phyloP scores from a whole-genome alignment of 1,140 invertebrate species.

The Bombus breviceps region DNA sequence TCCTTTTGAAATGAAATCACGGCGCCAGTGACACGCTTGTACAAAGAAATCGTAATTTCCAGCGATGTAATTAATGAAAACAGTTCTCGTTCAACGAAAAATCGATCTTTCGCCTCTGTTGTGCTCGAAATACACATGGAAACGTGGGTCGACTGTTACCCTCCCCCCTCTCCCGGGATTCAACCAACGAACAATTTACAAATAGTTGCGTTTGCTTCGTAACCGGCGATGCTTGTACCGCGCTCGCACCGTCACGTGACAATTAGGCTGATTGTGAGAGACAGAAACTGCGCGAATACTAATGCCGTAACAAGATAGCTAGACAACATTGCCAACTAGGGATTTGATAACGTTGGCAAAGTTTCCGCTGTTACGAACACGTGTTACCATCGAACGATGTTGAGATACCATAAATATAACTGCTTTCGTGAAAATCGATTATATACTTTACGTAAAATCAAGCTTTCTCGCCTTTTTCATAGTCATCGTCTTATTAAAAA shows the following conservation, averaged over 20 bases:
- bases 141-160: background rate
- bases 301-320: constrained; percentile 55
- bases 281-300: constrained; percentile 60
- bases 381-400: background rate
- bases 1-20: background rate
- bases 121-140: background rate
- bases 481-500: too few relatives aligned
- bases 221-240: background rate
- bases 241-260: constrained; percentile 44
- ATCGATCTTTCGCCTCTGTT: background rate
- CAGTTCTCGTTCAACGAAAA: background rate
- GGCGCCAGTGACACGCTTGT: too few relatives aligned
- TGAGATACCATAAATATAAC: background rate
- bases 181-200: constrained; percentile 62
- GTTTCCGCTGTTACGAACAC: constrained; percentile 2
- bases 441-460: background rate
- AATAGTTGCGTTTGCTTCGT: constrained; percentile 49
- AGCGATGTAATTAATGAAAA: background rate
- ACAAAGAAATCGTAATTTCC: background rate
- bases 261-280: constrained; percentile 64
- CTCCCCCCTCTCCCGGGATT: background rate
- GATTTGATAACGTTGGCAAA: constrained; percentile 4
- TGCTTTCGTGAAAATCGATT: background rate
- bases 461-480: background rate
- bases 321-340: background rate